These are phyloP conservation scores for Syrmaticus mikado DNA, from an alignment of 2,113 vertebrate genomes.

Conservation along the genomic window DNA sequence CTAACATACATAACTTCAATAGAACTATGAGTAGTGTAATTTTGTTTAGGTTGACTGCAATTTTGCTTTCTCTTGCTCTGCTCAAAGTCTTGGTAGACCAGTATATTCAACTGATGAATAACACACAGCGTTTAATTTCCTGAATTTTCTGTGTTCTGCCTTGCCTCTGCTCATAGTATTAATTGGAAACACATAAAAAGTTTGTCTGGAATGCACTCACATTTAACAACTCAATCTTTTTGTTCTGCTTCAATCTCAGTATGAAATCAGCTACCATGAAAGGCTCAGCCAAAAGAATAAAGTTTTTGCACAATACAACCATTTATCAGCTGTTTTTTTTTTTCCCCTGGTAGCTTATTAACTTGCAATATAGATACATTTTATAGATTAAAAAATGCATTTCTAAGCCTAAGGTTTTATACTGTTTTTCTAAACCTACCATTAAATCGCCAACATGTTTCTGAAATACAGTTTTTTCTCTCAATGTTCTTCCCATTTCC, in stretches of 20 bases:
- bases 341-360: background rate
- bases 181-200: background rate
- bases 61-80: background rate
- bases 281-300: background rate
- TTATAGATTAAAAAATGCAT: background rate
- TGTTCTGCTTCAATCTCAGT: background rate
- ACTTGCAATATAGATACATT: background rate
- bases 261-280: background rate
- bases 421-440: background rate
- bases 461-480: background rate
- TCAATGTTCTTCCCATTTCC: background rate
- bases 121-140: background rate
- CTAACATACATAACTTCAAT: background rate
- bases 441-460: background rate
- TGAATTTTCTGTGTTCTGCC: background rate
- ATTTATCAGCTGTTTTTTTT: background rate
- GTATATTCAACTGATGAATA: background rate
- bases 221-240: background rate
- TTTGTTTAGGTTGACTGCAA: background rate
- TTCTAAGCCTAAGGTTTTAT: background rate
- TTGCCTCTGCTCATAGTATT: background rate
- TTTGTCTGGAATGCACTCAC: constrained; percentile 3
- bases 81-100: background rate
- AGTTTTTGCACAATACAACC: background rate
- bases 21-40: background rate